phyloP scores from a whole-genome alignment of 2,797 vertebrate species.

The Pangasius mekongensis region DNA sequence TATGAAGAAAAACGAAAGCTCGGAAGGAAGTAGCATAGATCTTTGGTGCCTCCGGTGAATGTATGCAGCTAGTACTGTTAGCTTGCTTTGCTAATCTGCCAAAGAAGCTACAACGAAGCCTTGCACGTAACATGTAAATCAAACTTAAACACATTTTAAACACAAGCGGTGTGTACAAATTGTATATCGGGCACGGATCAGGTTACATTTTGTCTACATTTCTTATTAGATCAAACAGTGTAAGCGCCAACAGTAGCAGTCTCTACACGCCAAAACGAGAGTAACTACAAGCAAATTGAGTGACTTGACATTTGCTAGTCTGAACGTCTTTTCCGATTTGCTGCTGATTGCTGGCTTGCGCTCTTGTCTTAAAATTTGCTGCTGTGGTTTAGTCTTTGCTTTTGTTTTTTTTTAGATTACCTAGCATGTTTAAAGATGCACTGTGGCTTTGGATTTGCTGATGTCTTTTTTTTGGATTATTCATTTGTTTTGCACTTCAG shows the following conservation, averaged over 20 bases:
- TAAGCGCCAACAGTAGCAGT: neutral
- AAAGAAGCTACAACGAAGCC: neutral
- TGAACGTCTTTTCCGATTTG: neutral
- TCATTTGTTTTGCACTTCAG: conserved; percentile 23
- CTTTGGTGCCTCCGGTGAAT: no score
- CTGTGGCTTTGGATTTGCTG: neutral
- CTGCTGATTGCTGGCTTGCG: neutral
- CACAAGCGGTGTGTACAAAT: neutral
- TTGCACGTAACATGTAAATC: neutral
- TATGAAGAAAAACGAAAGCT: no score
- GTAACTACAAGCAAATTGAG: neutral
- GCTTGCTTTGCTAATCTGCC: neutral
- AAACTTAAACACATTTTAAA: neutral
- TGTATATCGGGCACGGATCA: neutral
- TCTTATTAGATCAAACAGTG: neutral
- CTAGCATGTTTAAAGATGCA: neutral
- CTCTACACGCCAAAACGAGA: neutral
- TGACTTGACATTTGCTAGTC: neutral
- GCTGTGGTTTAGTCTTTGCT: neutral
- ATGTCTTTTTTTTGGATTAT: conserved; percentile 10
- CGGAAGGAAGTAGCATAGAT: no score
- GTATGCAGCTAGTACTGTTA: neutral
- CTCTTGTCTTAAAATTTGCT: no score
- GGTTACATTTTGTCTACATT: no score
- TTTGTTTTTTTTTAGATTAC: neutral